Percentiles rank a stretch among this genome's conserved stretches.
These are phyloP conservation scores for Apamea monoglypha DNA, from an alignment of 2,888 invertebrate genomes.

Conservation along the genomic window DNA sequence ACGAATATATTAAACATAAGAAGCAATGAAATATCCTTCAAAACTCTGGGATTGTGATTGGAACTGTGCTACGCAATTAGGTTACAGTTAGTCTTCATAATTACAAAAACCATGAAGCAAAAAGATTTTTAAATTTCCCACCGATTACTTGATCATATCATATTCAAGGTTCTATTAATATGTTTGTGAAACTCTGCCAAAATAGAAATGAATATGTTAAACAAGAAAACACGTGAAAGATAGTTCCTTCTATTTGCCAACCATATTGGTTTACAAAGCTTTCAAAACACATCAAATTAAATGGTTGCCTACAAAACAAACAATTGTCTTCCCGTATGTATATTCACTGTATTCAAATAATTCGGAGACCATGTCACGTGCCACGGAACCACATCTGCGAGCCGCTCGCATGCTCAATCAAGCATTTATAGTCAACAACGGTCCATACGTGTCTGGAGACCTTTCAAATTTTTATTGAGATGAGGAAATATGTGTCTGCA, in stretches of 20 bases:
- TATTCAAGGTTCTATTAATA: too few relatives aligned
- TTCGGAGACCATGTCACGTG: constrained; percentile 59
- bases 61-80: neutral
- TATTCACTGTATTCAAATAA: constrained; percentile 40
- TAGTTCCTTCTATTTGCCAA: constrained; percentile 26
- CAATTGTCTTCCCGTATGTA: constrained; percentile 24
- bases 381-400: constrained; percentile 56
- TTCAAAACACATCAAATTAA: constrained; percentile 34
- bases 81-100: neutral
- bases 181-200: neutral
- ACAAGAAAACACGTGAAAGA: neutral
- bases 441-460: constrained; percentile 46
- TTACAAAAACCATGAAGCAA: neutral
- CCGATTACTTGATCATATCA: too few relatives aligned
- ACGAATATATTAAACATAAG: neutral
- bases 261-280: constrained; percentile 31
- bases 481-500: constrained; percentile 35
- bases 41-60: neutral
- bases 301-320: constrained; percentile 19
- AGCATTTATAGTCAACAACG: constrained; percentile 63
- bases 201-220: neutral
- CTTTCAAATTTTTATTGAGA: constrained; percentile 33
- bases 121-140: neutral
- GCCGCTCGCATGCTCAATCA: constrained; percentile 62
- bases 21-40: neutral